Percentiles rank a stretch among this genome's conserved stretches.
phyloP scores from a whole-genome alignment of 1,140 invertebrate genomes.

The Calliphora vicina region DNA sequence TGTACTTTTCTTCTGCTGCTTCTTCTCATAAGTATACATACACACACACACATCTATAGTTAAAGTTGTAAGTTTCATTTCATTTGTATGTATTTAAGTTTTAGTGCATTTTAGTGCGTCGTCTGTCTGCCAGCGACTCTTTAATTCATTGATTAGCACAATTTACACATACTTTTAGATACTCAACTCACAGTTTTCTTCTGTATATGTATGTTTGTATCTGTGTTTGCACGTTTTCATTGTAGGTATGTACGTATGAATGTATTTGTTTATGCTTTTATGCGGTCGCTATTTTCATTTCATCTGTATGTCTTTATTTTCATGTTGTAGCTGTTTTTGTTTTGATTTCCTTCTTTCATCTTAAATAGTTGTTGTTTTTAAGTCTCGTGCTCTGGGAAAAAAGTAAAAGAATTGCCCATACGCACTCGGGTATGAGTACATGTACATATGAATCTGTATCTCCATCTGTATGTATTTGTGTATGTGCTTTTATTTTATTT shows the following conservation, averaged over 20 bases:
- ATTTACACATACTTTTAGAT: neutral
- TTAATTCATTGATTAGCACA: conserved; percentile 31
- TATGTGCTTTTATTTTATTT: neutral
- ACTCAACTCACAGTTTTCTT: neutral
- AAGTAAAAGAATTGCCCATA: neutral
- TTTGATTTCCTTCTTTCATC: conserved; percentile 16
- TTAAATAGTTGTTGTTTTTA: conserved; percentile 18
- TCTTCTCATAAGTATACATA: too few relatives aligned
- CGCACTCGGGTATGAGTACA: neutral
- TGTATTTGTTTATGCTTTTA: neutral
- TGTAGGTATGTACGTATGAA: neutral
- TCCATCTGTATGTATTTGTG: too few relatives aligned
- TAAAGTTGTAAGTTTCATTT: conserved; percentile 18
- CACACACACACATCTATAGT: neutral
- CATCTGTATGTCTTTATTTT: neutral
- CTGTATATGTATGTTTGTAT: neutral
- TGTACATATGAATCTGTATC: too few relatives aligned
- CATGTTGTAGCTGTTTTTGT: neutral
- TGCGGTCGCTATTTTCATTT: neutral
- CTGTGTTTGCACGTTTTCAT: neutral
- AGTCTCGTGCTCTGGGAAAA: neutral
- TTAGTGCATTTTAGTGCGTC: neutral
- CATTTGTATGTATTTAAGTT: neutral
- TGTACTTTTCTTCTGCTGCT: too few relatives aligned
- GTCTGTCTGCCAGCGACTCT: neutral